phyloP scores from a whole-genome alignment of 2,113 vertebrate species.

The Pedetes capensis region DNA sequence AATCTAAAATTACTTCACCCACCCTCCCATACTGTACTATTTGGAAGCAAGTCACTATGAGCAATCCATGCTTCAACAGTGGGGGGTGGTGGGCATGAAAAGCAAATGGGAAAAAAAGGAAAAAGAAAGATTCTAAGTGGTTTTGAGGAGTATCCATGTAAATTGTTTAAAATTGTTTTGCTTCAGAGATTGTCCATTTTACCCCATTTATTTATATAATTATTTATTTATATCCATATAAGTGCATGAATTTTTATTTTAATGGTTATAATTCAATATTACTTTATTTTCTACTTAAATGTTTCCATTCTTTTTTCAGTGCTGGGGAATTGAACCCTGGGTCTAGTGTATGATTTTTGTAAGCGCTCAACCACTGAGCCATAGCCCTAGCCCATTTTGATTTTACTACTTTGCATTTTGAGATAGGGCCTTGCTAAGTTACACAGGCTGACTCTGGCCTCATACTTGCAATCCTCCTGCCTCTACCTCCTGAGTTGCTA shows the following conservation, averaged over 20 bases:
- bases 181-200: background rate
- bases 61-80: background rate
- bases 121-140: background rate
- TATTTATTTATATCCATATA: background rate
- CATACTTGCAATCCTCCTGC: no score
- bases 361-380: no score
- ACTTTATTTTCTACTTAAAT: no score
- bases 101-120: background rate
- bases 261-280: background rate
- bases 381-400: no score
- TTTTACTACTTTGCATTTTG: no score
- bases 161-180: background rate
- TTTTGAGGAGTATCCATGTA: background rate
- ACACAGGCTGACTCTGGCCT: no score
- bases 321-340: no score
- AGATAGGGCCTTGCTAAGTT: no score
- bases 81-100: background rate
- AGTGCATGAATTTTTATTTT: background rate
- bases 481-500: no score
- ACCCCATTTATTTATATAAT: background rate
- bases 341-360: no score
- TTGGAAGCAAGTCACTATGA: background rate
- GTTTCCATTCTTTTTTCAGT: no score
- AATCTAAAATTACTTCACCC: background rate
- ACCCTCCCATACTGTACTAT: background rate